A percentile compares a stretch with the other conserved stretches of the same genome.
Evolutionary conservation across 53 echinoderm and acorn worm species (phyloP).

Genomic region (Stichopus horrens): DNA sequence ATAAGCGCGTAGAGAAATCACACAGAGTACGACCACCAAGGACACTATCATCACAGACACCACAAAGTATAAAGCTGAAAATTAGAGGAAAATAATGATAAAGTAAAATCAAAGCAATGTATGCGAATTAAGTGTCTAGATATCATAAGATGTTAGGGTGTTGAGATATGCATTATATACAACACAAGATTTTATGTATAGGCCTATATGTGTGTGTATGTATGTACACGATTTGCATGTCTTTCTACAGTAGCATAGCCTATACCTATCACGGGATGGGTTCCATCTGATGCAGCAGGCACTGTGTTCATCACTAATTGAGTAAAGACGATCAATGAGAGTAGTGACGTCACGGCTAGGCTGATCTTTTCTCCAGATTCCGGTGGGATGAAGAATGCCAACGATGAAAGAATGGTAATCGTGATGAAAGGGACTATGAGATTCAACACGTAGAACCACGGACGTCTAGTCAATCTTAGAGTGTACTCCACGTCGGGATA

Average conservation of each 20-base stretch:
- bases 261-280: conserved; percentile 79
- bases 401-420: conserved; percentile 69
- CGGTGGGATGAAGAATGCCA: conserved; percentile 82
- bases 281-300: conserved; percentile 83
- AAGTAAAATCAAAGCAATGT: too few relatives aligned
- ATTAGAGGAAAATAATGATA: not conserved
- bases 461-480: conserved; percentile 63
- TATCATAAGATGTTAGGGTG: too few relatives aligned
- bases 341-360: conserved; percentile 80
- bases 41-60: conserved; percentile 3
- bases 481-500: conserved; percentile 78
- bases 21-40: conserved; percentile 6
- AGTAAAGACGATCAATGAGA: conserved; percentile 90
- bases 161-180: too few relatives aligned
- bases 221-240: too few relatives aligned
- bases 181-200: too few relatives aligned
- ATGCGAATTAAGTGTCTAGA: too few relatives aligned
- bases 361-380: conserved; percentile 94
- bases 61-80: conserved; percentile 31
- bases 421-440: conserved; percentile 81
- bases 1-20: not conserved
- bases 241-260: not conserved
- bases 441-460: conserved; percentile 82
- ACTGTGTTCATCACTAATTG: conserved; percentile 78
- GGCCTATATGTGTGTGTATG: too few relatives aligned